Conservation (phyloP, 1,140 invertebrate genomes). For the Scaptodrosophila lebanonensis region DNA sequence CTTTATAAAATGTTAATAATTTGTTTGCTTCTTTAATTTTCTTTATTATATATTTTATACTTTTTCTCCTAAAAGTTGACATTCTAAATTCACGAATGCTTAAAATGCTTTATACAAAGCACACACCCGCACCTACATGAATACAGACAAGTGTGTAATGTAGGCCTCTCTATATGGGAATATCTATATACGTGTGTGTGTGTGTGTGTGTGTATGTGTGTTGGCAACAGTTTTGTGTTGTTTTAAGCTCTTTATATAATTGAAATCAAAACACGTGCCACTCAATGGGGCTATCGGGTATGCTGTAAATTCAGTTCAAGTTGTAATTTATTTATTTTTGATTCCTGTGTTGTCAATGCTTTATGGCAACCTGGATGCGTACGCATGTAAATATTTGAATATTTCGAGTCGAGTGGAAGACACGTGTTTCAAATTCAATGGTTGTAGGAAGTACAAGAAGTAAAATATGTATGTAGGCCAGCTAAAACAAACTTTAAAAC, state of each 20-base stretch:
- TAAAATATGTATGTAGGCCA: too few species aligned
- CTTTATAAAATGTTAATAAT: too few species aligned
- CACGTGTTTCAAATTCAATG: conserved; percentile 8
- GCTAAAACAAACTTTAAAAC: too few species aligned
- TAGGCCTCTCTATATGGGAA: background rate
- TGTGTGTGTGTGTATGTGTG: conserved; percentile 6
- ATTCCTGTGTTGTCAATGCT: background rate
- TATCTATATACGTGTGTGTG: conserved; percentile 1
- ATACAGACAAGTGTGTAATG: too few species aligned
- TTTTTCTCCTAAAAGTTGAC: too few species aligned
- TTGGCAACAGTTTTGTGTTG: conserved; percentile 7
- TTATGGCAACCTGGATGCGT: too few species aligned
- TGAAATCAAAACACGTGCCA: conserved; percentile 59
- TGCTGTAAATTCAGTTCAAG: conserved; percentile 39
- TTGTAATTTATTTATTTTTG: conserved; percentile 2
- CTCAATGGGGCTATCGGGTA: conserved; percentile 24
- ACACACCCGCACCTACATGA: too few species aligned
- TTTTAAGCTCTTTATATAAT: conserved; percentile 63
- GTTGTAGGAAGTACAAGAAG: too few species aligned
- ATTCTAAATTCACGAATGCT: too few species aligned
- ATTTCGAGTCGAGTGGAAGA: background rate
- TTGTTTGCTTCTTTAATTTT: too few species aligned
- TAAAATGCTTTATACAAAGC: too few species aligned
- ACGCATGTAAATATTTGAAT: background rate
- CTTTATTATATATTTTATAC: too few species aligned